Evolutionary conservation across 1,140 invertebrate species (phyloP).

Genomic region (Acyrthosiphon pisum): DNA sequence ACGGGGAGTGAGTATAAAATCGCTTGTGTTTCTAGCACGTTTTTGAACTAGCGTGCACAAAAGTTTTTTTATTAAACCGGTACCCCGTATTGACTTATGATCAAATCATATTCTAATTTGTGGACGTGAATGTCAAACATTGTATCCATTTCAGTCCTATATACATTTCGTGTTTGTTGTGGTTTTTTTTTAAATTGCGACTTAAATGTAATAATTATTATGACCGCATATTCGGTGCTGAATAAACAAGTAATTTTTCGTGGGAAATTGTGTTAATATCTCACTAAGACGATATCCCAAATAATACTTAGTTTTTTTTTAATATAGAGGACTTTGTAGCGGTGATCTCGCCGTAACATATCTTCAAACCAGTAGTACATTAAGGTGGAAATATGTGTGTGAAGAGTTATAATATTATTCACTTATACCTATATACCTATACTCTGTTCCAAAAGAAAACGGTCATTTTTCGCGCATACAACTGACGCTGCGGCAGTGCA

Average conservation of each 20-base stretch:
- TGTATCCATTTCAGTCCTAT: neutral
- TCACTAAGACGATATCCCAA: neutral
- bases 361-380: no score
- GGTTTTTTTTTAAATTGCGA: neutral
- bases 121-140: neutral
- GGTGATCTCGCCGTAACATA: no score
- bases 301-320: no score
- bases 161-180: neutral
- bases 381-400: no score
- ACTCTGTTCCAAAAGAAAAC: no score
- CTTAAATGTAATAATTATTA: neutral
- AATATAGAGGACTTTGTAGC: no score
- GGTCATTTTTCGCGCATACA: no score
- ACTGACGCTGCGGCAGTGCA: no score
- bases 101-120: conserved; percentile 43
- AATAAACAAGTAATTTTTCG: neutral
- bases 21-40: conserved; percentile 30
- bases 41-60: conserved; percentile 16
- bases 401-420: no score
- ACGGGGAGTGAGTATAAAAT: neutral
- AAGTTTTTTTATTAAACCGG: conserved; percentile 46
- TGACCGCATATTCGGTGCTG: neutral
- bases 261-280: neutral
- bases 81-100: conserved; percentile 5
- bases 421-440: no score